Percentiles rank a stretch among this genome's conserved stretches.
These are phyloP conservation scores for Drosophila gaucha DNA, from an alignment of 2,888 invertebrate genomes.

Conservation along the genomic window DNA sequence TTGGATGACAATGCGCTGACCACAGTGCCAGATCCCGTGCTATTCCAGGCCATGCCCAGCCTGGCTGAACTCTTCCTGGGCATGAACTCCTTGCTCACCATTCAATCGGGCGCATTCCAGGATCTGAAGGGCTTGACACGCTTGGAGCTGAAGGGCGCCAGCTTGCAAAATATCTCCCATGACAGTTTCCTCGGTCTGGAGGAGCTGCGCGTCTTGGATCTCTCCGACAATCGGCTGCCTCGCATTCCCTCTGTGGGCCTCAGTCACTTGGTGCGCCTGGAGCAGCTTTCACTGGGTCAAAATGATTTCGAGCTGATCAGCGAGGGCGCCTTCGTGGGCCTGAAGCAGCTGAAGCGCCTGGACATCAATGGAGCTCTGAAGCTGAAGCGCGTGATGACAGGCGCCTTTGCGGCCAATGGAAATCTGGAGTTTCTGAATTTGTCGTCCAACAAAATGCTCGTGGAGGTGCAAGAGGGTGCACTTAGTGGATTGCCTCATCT, in stretches of 20 bases:
- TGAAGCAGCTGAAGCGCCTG: conserved; percentile 90
- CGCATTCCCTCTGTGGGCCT: conserved; percentile 91
- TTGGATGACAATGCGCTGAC: conserved; percentile 93
- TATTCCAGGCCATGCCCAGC: conserved; percentile 89
- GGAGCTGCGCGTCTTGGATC: conserved; percentile 90
- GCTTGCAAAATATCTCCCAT: conserved; percentile 91
- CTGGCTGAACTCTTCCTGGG: conserved; percentile 94
- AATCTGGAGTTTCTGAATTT: conserved; percentile 92
- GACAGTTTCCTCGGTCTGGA: conserved; percentile 91
- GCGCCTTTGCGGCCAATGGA: conserved; percentile 92
- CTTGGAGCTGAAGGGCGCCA: conserved; percentile 92
- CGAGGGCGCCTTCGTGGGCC: conserved; percentile 91
- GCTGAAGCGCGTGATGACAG: conserved; percentile 90
- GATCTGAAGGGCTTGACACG: conserved; percentile 91
- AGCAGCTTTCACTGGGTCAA: conserved; percentile 93
- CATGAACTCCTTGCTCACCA: conserved; percentile 91
- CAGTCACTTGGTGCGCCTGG: conserved; percentile 89
- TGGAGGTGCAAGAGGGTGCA: conserved; percentile 91
- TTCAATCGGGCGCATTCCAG: conserved; percentile 92
- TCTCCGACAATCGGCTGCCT: conserved; percentile 91
- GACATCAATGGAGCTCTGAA: conserved; percentile 92
- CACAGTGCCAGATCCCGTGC: conserved; percentile 90
- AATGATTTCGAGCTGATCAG: conserved; percentile 91
- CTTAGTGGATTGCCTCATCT: conserved; percentile 93
- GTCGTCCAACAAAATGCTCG: conserved; percentile 91